Evolutionary conservation across 2,113 vertebrate genomes (phyloP), one percentile per base, ranked within the genome.

Genomic region (Burhinus oedicnemus): DNA sequence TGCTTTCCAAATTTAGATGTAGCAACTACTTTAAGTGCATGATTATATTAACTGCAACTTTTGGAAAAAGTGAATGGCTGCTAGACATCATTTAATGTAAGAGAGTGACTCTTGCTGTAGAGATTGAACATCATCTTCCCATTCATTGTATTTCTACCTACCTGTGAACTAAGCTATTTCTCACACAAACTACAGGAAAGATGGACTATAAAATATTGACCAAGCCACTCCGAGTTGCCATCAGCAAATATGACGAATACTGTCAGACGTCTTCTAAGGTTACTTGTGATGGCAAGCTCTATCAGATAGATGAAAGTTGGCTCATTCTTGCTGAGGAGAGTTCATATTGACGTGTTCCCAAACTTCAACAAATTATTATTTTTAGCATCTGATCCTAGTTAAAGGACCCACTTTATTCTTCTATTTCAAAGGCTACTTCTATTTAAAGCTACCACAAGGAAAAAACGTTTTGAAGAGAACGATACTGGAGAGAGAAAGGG

Each of bases 361-460:
- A 92, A 44, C 47, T 77, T 86, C 30, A 8, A 74, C 14, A 42
- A 42, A 62, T 51, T 71, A 58, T 51, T 34, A 20, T 4, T 72
- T 58, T 89, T 80, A 92, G 34, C 51, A 51, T 86, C 32, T 60
- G 26, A 80, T 79, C 27, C 44, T 83, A 47, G 38, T 87, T 84
- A 87, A 78, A 91, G 42, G 61, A 91, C 29, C 76, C 2, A 1
- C 16, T 36, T 85, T 54, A 77, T 54, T 91, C 54, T 75, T 84
- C 62, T 82, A 1, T 51, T 91, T 89, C 66, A 83, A 82, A 87
- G 57, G 52, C 26, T 71, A 80, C 58, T n/a, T n/a, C 29, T 52
- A 49, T 55, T 97, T 90, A 95, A 95, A 97, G 75, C 68, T 95
- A 64, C n/a, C 15, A 30, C 47, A 81, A 60, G 9, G 45, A 62